Percentiles rank a stretch among this genome's conserved stretches.
phyloP scores from a whole-genome alignment of 2,113 vertebrate genomes.

The Solea senegalensis region DNA sequence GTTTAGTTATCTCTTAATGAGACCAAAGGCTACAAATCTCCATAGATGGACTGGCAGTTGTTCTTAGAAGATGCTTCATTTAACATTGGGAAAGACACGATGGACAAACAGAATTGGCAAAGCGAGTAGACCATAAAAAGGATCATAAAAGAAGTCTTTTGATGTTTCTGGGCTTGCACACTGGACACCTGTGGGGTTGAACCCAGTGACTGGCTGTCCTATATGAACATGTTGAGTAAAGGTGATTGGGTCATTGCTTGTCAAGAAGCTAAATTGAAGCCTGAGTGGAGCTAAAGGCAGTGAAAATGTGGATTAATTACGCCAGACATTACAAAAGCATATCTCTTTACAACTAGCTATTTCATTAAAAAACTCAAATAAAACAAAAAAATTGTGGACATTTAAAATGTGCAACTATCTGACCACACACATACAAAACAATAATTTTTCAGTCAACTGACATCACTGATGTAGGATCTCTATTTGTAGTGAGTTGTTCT shows the following conservation, averaged over 20 bases:
- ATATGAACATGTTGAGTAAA: slow-evolving; percentile 34
- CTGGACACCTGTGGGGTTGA: slow-evolving; percentile 72
- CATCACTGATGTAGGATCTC: slow-evolving; percentile 30
- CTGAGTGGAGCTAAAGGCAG: not conserved
- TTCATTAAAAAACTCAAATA: not conserved
- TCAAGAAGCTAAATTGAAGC: slow-evolving; percentile 45
- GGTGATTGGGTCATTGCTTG: slow-evolving; percentile 58
- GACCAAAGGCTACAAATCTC: not conserved
- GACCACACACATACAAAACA: not conserved
- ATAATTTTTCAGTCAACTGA: slow-evolving; percentile 18
- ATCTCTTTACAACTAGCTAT: not conserved
- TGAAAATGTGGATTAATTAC: slow-evolving; percentile 15
- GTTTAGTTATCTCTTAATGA: not conserved
- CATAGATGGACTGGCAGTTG: not conserved
- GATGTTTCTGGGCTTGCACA: slow-evolving; percentile 57
- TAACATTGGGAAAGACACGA: slow-evolving; percentile 50
- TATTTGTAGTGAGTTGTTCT: slow-evolving; percentile 43
- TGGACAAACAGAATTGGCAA: slow-evolving; percentile 46
- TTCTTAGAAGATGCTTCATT: slow-evolving; percentile 36
- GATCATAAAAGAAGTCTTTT: slow-evolving; percentile 67
- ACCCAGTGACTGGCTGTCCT: slow-evolving; percentile 55
- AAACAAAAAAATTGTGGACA: not conserved
- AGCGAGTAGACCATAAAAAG: slow-evolving; percentile 63
- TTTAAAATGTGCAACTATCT: slow-evolving; percentile 1
- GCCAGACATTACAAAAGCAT: not conserved